Evolutionary conservation across 2,888 invertebrate species (phyloP), one percentile per base, ranked within the genome.

Genomic region (Melanostoma scalare): DNA sequence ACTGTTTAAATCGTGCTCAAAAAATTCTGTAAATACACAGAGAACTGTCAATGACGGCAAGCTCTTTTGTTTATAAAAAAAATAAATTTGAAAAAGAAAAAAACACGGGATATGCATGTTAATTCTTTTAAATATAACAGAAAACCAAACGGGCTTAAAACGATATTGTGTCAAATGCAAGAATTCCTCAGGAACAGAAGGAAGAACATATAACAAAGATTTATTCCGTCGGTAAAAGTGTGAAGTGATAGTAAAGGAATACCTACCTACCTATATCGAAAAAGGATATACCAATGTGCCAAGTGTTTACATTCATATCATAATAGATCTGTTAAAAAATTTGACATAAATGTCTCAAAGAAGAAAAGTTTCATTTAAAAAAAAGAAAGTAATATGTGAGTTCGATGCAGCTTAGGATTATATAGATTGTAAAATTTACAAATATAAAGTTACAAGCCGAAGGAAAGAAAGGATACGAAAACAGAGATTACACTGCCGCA

Each of bases 401-500:
- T 20, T 20, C 20, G 20, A 20, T 20, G 20, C 20, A 20, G 20
- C 20, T 20, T 20, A 20, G 20, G 20, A 20, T 20, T 20, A 20
- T 20, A 20, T 20, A 20, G 20, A 20, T 20, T 20, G 20, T 20
- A 20, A 20, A 20, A 20, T 20, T 20, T 20, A 20, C 20, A 20
- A 20, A 20, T 20, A 20, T 20, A 20, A 20, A 46, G 4, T 6
- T 8, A 56, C 9, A 42, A 46, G 10, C 10, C 36, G 35, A 71
- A 8, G n/a, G 20, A 63, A 10, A 46, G n/a, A 46, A 40, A 36
- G 60, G 31, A 36, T 44, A 38, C 50, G 50, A 67, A 30, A 73
- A 40, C 20, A 1, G 20, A 20, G 20, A 20, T 20, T 20, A 20
- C 55, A 67, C 44, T 53, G 92, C 73, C 88, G 89, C 52, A 88